Evolutionary conservation across 2,888 invertebrate species (phyloP).

Genomic region (Argyra leucocephala): DNA sequence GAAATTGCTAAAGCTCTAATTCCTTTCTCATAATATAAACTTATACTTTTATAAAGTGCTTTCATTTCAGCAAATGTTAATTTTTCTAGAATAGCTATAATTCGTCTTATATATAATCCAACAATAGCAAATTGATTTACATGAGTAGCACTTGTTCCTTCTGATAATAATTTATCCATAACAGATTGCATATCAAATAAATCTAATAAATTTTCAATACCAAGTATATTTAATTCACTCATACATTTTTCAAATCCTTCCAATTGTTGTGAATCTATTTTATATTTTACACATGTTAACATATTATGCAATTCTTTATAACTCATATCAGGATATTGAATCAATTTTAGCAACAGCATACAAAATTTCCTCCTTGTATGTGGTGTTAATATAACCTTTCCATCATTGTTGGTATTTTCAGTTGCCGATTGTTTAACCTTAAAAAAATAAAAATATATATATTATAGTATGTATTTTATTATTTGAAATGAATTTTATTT

Average conservation of each 20-base stretch:
- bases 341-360: conserved; percentile 65
- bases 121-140: conserved; percentile 42
- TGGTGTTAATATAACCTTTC: conserved; percentile 39
- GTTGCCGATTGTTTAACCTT: conserved; percentile 35
- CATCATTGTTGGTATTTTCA: conserved; percentile 27
- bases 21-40: conserved; percentile 56
- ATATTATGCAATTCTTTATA: conserved; percentile 56
- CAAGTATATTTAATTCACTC: conserved; percentile 42
- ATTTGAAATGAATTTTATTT: too few relatives aligned
- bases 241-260: conserved; percentile 52
- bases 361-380: conserved; percentile 68
- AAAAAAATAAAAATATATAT: not conserved
- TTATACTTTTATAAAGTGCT: conserved; percentile 60
- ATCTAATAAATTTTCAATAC: conserved; percentile 57
- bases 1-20: conserved; percentile 21
- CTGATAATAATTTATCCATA: conserved; percentile 52
- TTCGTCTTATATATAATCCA: conserved; percentile 74
- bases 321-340: conserved; percentile 70
- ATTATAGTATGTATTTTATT: too few relatives aligned
- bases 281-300: conserved; percentile 43
- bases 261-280: conserved; percentile 35
- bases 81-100: conserved; percentile 72
- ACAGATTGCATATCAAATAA: conserved; percentile 54
- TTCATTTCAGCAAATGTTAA: conserved; percentile 76
- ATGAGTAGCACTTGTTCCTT: conserved; percentile 33